A percentile compares a stretch with the other conserved stretches of the same genome.
phyloP scores from a whole-genome alignment of 2,888 invertebrate species.

The Phymatocera aterrima region DNA sequence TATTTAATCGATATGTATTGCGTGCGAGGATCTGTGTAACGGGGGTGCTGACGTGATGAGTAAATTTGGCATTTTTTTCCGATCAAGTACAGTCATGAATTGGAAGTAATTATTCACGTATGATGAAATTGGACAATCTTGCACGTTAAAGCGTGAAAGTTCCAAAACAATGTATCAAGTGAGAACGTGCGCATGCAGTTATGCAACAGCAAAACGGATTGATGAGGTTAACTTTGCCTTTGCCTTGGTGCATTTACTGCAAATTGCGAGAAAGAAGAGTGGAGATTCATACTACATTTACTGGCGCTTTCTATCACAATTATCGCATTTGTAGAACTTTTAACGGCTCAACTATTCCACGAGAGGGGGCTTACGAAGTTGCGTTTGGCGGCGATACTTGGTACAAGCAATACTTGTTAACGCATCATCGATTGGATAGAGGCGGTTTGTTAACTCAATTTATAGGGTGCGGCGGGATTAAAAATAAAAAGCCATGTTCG shows the following conservation, averaged over 20 bases:
- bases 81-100: too few species aligned
- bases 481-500: not conserved
- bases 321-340: constrained; percentile 12
- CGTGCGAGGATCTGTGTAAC: too few species aligned
- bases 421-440: not conserved
- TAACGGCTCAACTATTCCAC: not conserved
- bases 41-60: too few species aligned
- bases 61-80: too few species aligned
- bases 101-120: too few species aligned
- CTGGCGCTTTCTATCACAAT: not conserved
- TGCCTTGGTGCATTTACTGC: not conserved
- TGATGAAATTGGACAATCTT: too few species aligned
- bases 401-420: not conserved
- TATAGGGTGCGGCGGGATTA: not conserved
- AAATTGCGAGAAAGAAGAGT: not conserved
- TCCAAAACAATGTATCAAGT: too few species aligned
- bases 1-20: too few species aligned
- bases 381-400: not conserved
- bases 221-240: not conserved
- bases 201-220: not conserved
- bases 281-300: not conserved
- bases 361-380: not conserved
- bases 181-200: not conserved
- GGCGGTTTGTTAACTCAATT: not conserved
- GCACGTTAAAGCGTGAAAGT: too few species aligned